Evolutionary conservation across 1,140 invertebrate genomes (phyloP), one percentile per base, ranked within the genome.

Genomic region (Drosophila subpulchrella): DNA sequence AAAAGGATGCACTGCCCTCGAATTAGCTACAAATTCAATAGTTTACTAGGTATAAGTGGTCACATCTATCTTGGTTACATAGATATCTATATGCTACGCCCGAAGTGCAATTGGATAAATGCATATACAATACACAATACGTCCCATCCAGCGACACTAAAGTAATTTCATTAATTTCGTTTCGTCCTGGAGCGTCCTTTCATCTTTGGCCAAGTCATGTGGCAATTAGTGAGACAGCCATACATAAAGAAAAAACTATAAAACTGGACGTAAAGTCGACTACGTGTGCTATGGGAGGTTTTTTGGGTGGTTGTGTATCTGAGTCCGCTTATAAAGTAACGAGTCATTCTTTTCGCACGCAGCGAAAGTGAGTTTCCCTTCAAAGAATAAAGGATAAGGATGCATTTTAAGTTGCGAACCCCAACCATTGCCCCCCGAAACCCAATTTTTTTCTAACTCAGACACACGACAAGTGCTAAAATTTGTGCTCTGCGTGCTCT

Each of bases 1-100:
- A 86, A 82, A 86, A 86, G 83, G 88, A 83, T 88, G 84, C 67
- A 59, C 72, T 82, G 61, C 78, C 71, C 80, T 84, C 63, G 62
- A 66, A 72, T 88, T 65, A 72, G 66, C 62, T 79, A 78, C 71
- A 75, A 50, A 60, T 86, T 71, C 47, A 78, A 54, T 76, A 70
- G 63, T 72, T 53, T 66, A 61, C 63, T 75, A 65, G 55, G 60
- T 85, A 78, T 81, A 68, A 68, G 66, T 86, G 82, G 82, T 86
- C 82, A 88, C 65, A 88, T 76, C 70, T 78, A 82, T 85, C 68
- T 38, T 57, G 62, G 65, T 61, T 71, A 82, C 68, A 84, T 76
- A 81, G 76, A 84, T 88, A 61, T 88, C 63, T 81, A 77, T 48
- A 70, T 44, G 54, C 75, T 77, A 77, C 51, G 54, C 20, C 55